Conservation (phyloP, 1,140 invertebrate genomes). For the Oedothorax gibbosus region DNA sequence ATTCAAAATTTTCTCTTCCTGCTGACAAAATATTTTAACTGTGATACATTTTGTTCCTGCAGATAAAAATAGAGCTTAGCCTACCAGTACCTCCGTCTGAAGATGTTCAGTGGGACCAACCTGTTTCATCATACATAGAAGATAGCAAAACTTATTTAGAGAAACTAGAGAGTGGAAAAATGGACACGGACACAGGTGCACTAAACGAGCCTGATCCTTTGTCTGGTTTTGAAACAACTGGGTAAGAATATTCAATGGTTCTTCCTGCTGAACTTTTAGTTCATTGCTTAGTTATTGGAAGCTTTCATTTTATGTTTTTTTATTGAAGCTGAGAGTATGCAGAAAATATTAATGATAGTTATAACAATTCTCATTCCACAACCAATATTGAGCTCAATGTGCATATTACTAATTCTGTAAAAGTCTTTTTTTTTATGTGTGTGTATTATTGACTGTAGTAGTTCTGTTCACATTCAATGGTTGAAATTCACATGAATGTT, state of each 20-base stretch:
- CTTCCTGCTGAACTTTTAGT: too few species aligned
- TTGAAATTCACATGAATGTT: too few species aligned
- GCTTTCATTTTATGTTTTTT: not conserved
- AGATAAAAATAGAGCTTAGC: conserved; percentile 54
- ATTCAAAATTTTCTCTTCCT: too few species aligned
- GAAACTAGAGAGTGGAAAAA: conserved; percentile 62
- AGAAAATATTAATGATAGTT: not conserved
- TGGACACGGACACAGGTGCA: conserved; percentile 52
- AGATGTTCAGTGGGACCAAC: conserved; percentile 54
- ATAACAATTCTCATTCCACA: not conserved
- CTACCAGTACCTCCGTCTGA: conserved; percentile 33
- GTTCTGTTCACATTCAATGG: too few species aligned
- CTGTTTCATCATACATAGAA: conserved; percentile 60
- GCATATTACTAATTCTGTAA: too few species aligned
- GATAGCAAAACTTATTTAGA: conserved; percentile 65
- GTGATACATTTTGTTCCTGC: not conserved
- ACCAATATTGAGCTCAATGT: too few species aligned
- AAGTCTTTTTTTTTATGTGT: too few species aligned
- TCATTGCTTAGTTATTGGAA: not conserved
- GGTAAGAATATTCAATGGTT: conserved; percentile 8
- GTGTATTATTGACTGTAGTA: too few species aligned
- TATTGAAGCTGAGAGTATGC: not conserved
- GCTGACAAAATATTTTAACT: not conserved
- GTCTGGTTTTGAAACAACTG: conserved; percentile 56
- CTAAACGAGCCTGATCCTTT: conserved; percentile 49